phyloP scores from a whole-genome alignment of 2,888 invertebrate species.

The Apodemia mormo region DNA sequence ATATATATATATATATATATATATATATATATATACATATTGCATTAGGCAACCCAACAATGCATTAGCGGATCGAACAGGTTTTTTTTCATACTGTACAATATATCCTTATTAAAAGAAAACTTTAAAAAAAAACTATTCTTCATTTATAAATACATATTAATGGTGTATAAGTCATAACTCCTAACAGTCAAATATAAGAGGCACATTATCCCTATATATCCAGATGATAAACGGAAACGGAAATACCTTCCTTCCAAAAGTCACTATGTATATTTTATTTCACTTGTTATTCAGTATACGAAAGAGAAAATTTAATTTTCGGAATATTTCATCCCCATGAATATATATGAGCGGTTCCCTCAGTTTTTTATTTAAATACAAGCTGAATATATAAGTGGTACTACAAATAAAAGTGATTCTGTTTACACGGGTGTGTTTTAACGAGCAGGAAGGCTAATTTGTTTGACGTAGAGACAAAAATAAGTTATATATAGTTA shows the following conservation, averaged over 20 bases:
- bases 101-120: too few relatives aligned
- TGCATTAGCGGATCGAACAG: too few relatives aligned
- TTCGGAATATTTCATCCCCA: constrained; percentile 27
- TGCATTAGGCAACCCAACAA: too few relatives aligned
- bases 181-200: background rate
- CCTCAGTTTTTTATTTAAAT: background rate
- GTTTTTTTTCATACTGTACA: too few relatives aligned
- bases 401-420: background rate
- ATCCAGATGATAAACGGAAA: background rate
- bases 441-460: background rate
- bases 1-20: too few relatives aligned
- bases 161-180: background rate
- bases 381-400: background rate
- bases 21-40: too few relatives aligned
- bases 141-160: too few relatives aligned
- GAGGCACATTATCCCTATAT: background rate
- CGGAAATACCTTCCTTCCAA: background rate
- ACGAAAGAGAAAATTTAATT: constrained; percentile 25
- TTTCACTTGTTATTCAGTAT: constrained; percentile 21
- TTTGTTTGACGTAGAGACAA: background rate
- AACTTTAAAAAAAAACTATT: too few relatives aligned
- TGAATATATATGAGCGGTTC: constrained; percentile 23
- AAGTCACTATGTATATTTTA: constrained; percentile 22
- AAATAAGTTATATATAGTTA: too few relatives aligned
- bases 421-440: background rate